Conservation (phyloP, 2,888 invertebrate genomes). For the Ichneumoninae sp. region DNA sequence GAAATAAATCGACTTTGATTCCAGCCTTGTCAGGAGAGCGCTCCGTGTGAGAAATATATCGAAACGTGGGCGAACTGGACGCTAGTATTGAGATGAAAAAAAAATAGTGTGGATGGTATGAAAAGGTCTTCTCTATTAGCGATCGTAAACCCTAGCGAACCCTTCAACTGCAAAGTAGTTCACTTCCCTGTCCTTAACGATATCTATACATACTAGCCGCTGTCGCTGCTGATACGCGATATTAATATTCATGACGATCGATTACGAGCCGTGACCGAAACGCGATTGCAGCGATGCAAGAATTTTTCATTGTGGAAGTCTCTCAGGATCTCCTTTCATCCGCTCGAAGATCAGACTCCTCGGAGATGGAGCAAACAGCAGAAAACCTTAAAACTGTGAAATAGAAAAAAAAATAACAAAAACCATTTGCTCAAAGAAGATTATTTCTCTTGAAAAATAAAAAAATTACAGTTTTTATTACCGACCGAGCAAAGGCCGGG, state of each 20-base stretch:
- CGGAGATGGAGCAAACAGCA: background rate
- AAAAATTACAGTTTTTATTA: background rate
- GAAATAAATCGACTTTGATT: background rate
- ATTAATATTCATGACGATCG: constrained; percentile 68
- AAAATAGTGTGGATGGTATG: constrained; percentile 4
- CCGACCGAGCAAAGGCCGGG: background rate
- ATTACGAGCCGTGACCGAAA: constrained; percentile 58
- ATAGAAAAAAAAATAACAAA: background rate
- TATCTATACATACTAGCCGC: background rate
- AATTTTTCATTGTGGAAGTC: constrained; percentile 36
- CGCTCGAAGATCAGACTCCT: constrained; percentile 17
- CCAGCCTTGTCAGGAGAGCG: background rate
- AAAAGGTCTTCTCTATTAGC: constrained; percentile 20
- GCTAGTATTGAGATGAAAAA: constrained; percentile 3
- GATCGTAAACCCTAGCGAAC: constrained; percentile 26
- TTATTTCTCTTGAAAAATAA: background rate
- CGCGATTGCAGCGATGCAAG: constrained; percentile 49
- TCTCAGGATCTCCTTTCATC: background rate
- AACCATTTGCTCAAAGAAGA: background rate
- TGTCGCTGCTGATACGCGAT: constrained; percentile 51
- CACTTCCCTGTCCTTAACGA: background rate
- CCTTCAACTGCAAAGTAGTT: constrained; percentile 43
- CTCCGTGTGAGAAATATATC: background rate
- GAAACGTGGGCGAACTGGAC: background rate
- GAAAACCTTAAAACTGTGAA: background rate